A percentile compares a stretch with the other conserved stretches of the same genome.
phyloP scores from a whole-genome alignment of 2,797 vertebrate genomes.

The Anguilla marmorata region DNA sequence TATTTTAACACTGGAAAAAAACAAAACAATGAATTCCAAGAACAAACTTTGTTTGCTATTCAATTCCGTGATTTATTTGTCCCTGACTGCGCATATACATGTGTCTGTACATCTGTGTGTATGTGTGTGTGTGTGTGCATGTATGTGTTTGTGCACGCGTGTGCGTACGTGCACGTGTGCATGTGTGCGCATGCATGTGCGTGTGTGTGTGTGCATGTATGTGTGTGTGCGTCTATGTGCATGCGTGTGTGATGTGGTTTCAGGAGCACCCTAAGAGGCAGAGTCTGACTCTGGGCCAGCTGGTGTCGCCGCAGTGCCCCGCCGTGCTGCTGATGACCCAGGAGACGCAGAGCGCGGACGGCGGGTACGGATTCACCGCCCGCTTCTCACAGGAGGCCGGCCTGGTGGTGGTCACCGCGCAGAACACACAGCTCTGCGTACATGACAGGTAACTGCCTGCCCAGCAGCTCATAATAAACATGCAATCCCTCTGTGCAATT shows the following conservation, averaged over 20 bases:
- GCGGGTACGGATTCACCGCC: constrained; percentile 63
- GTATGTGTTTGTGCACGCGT: background rate
- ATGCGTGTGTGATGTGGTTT: constrained; percentile 32
- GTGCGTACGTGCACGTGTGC: background rate
- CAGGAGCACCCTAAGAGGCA: constrained; percentile 60
- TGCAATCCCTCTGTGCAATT: background rate
- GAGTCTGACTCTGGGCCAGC: constrained; percentile 61
- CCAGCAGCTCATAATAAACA: background rate
- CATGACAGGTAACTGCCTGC: constrained; percentile 67
- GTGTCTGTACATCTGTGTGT: background rate
- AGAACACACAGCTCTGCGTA: constrained; percentile 58
- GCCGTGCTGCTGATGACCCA: constrained; percentile 68
- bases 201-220: background rate
- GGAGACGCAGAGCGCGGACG: constrained; percentile 54
- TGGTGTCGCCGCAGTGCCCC: constrained; percentile 66
- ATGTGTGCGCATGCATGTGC: too few relatives aligned
- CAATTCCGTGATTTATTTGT: background rate
- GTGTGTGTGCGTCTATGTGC: background rate
- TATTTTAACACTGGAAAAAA: too few relatives aligned
- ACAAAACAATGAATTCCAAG: too few relatives aligned
- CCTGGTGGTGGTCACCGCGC: constrained; percentile 59
- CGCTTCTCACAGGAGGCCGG: constrained; percentile 53
- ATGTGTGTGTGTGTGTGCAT: constrained; percentile 5
- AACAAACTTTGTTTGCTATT: too few relatives aligned
- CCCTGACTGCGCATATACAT: background rate